Percentiles rank a stretch among this genome's conserved stretches.
These are phyloP conservation scores for Stomorhina lunata DNA, from an alignment of 2,888 invertebrate species.

Conservation along the genomic window DNA sequence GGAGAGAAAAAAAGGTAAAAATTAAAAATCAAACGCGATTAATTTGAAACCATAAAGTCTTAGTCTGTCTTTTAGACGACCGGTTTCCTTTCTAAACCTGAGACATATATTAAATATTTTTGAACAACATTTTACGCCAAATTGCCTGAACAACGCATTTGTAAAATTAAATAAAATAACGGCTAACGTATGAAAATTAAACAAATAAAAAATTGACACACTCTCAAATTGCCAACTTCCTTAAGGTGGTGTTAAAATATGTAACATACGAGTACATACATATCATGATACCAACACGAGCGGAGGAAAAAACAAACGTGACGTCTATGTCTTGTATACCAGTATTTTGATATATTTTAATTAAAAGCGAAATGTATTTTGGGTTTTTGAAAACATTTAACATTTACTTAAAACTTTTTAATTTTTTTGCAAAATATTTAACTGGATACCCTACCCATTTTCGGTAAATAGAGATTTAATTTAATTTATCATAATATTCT, in stretches of 20 bases:
- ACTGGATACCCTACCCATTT: neutral
- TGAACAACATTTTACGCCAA: conserved; percentile 50
- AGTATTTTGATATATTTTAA: conserved; percentile 57
- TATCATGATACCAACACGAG: conserved; percentile 38
- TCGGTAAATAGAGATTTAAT: too few relatives aligned
- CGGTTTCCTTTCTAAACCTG: conserved; percentile 66
- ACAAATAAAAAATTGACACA: conserved; percentile 30
- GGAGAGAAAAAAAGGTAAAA: neutral
- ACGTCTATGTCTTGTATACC: conserved; percentile 19
- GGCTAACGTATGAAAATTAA: neutral
- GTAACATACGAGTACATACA: too few relatives aligned
- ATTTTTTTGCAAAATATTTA: neutral
- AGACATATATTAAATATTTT: conserved; percentile 30
- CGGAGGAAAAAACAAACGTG: neutral
- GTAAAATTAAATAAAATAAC: conserved; percentile 24
- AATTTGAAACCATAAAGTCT: neutral
- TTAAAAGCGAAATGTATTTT: conserved; percentile 60
- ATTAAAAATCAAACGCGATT: neutral
- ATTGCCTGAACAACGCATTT: conserved; percentile 45
- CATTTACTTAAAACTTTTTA: conserved; percentile 26
- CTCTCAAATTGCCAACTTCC: conserved; percentile 59
- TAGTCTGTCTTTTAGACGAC: too few relatives aligned
- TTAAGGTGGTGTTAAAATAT: conserved; percentile 61
- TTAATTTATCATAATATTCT: too few relatives aligned
- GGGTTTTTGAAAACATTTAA: conserved; percentile 60